A percentile compares a stretch with the other conserved stretches of the same genome.
These are phyloP conservation scores for Rhagium mordax DNA, from an alignment of 2,888 invertebrate genomes.

Conservation along the genomic window DNA sequence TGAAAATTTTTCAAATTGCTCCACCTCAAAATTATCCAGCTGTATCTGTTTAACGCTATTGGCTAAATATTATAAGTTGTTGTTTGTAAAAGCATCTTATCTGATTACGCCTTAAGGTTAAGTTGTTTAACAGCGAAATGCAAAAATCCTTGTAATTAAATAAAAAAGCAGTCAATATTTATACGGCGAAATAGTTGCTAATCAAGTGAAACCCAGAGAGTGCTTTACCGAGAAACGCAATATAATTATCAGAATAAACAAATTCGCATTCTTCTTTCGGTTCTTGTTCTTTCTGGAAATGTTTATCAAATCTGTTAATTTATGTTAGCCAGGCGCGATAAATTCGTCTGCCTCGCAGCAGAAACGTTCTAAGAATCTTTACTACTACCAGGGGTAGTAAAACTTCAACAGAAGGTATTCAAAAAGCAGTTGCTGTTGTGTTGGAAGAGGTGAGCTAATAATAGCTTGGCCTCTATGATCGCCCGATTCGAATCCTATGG, in stretches of 20 bases:
- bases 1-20: no score
- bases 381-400: no score
- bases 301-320: slow-evolving; percentile 17
- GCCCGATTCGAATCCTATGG: no score
- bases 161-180: slow-evolving; percentile 12
- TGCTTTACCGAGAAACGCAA: slow-evolving; percentile 11
- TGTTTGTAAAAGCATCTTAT: neutral
- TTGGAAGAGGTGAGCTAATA: no score
- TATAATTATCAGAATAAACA: neutral
- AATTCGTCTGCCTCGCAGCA: no score
- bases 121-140: slow-evolving; percentile 2
- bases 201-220: neutral
- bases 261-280: slow-evolving; percentile 5
- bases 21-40: no score
- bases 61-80: no score
- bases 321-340: neutral
- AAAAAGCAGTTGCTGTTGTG: no score
- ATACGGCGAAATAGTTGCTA: neutral
- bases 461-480: no score
- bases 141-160: slow-evolving; percentile 7
- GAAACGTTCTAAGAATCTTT: no score
- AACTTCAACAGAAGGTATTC: no score
- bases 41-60: no score
- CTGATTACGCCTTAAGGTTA: neutral
- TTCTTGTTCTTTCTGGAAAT: slow-evolving; percentile 13